Percentiles rank a stretch among this genome's conserved stretches.
Conservation (phyloP, 1,140 invertebrate species). For the Drosophila sulfurigaster region DNA sequence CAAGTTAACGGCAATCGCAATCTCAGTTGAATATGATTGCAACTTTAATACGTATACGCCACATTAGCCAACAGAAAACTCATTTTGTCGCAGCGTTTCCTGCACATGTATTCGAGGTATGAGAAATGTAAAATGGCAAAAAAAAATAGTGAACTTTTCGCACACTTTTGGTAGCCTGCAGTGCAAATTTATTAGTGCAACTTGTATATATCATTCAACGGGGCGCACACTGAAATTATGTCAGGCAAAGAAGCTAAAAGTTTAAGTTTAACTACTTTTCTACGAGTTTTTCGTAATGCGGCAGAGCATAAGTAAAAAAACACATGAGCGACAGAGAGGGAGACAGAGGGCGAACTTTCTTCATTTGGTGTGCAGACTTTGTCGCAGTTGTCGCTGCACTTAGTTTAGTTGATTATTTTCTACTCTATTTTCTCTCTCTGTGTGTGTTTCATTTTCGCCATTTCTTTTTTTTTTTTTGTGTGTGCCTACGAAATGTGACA, state of each 20-base stretch:
- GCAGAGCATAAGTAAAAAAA: slow-evolving; percentile 16
- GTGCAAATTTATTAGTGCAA: slow-evolving; percentile 68
- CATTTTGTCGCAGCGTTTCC: slow-evolving; percentile 1
- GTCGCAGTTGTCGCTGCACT: slow-evolving; percentile 67
- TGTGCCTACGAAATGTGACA: slow-evolving; percentile 73
- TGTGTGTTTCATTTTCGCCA: neutral
- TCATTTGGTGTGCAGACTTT: slow-evolving; percentile 74
- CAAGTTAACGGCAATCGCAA: slow-evolving; percentile 16
- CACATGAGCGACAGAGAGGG: neutral
- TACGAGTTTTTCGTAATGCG: slow-evolving; percentile 64
- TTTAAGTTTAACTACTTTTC: slow-evolving; percentile 79
- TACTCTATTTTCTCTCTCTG: slow-evolving; percentile 29
- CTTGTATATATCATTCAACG: slow-evolving; percentile 68
- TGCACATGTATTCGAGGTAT: neutral
- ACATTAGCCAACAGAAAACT: slow-evolving; percentile 25
- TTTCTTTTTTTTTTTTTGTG: slow-evolving; percentile 4
- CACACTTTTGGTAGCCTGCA: slow-evolving; percentile 53
- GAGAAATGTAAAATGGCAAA: neutral
- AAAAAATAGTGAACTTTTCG: slow-evolving; percentile 42
- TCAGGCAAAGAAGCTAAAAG: slow-evolving; percentile 64
- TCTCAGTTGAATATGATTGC: slow-evolving; percentile 18
- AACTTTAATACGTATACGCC: slow-evolving; percentile 46
- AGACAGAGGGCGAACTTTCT: slow-evolving; percentile 59
- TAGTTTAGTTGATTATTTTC: slow-evolving; percentile 73
- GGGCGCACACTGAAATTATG: slow-evolving; percentile 64